These are phyloP conservation scores for Spilogale gracilis DNA, from an alignment of 2,113 vertebrate species.

Conservation along the genomic window DNA sequence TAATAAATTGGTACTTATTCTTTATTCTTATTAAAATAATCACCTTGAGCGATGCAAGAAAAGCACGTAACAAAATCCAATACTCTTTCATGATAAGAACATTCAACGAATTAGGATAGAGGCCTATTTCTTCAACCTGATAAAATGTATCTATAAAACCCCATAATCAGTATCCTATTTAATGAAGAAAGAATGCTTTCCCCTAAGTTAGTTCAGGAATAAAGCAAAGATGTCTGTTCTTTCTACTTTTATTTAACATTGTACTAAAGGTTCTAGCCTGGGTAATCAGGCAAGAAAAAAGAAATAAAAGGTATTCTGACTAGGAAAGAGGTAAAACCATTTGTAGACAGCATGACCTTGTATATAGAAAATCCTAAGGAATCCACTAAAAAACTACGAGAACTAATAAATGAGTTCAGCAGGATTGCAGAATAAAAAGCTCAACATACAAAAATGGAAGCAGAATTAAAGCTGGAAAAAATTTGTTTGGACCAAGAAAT, in stretches of 20 bases:
- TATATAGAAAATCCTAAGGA: background rate
- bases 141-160: background rate
- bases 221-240: background rate
- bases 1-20: background rate
- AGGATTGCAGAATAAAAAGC: slow-evolving; percentile 40
- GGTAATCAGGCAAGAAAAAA: background rate
- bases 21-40: slow-evolving; percentile 35
- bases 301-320: background rate
- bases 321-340: background rate
- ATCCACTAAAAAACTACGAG: background rate
- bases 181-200: background rate
- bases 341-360: background rate
- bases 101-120: background rate
- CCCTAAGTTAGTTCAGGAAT: background rate
- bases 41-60: background rate
- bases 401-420: background rate
- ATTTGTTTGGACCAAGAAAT: background rate
- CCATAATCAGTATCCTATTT: background rate
- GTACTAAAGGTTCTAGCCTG: background rate
- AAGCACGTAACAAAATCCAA: slow-evolving; percentile 35
- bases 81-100: background rate
- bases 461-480: background rate
- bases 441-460: background rate
- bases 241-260: background rate
- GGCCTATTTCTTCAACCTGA: background rate